Evolutionary conservation across 2,797 vertebrate species (phyloP).

Genomic region (Chaetodon trifasciatus): DNA sequence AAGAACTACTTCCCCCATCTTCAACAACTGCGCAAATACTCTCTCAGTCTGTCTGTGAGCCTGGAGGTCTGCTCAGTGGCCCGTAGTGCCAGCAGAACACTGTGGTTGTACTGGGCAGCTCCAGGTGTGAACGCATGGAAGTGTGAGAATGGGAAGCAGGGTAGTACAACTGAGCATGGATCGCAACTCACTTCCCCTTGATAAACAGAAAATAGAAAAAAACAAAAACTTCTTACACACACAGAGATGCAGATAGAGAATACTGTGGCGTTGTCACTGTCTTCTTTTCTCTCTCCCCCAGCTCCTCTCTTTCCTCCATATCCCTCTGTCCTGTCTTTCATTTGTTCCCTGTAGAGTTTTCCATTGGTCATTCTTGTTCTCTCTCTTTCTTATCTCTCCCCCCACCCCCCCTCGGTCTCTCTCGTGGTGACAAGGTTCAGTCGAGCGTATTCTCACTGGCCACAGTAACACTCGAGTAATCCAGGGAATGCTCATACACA

Average conservation of each 20-base stretch:
- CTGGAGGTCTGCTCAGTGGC: constrained; percentile 42
- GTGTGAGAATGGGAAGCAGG: constrained; percentile 24
- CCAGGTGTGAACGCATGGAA: constrained; percentile 32
- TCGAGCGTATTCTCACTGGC: constrained; percentile 49
- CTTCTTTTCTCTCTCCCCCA: constrained; percentile 11
- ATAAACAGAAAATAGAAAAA: constrained; percentile 1
- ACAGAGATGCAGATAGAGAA: constrained; percentile 22
- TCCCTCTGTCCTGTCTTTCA: constrained; percentile 43
- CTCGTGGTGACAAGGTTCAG: constrained; percentile 60
- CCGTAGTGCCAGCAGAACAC: constrained; percentile 19
- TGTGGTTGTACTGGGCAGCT: constrained; percentile 22
- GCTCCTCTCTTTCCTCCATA: constrained; percentile 10
- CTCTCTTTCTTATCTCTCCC: not conserved
- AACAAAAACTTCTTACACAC: not conserved
- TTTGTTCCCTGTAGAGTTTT: constrained; percentile 58
- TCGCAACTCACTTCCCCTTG: constrained; percentile 25
- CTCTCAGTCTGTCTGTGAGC: not conserved
- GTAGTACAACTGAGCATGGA: constrained; percentile 19
- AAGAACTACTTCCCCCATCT: not conserved
- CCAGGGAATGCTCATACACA: constrained; percentile 43
- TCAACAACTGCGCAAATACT: constrained; percentile 7
- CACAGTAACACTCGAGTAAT: constrained; percentile 58
- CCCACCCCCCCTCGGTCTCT: constrained; percentile 18
- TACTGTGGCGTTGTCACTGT: constrained; percentile 15
- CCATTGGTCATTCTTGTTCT: constrained; percentile 31